Percentiles rank a stretch among this genome's conserved stretches.
Evolutionary conservation across 1,140 invertebrate species (phyloP).

Genomic region (Drosophila asahinai): DNA sequence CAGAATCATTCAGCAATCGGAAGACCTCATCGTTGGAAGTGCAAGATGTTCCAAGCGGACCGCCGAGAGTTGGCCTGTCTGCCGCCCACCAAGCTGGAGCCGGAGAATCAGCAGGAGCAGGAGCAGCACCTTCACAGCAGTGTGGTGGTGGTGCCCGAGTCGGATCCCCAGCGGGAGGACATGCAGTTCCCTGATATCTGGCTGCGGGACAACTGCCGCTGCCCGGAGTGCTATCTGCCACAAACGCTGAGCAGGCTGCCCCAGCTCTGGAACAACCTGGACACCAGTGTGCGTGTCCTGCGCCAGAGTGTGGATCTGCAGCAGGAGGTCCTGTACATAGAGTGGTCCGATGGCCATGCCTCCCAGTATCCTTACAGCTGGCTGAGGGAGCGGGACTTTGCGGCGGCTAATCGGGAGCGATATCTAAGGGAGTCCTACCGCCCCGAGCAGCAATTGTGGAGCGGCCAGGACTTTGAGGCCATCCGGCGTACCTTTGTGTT

Average conservation of each 20-base stretch:
- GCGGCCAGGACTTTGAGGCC: conserved; percentile 85
- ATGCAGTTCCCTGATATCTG: conserved; percentile 88
- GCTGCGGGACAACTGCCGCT: conserved; percentile 90
- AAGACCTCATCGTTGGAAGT: conserved; percentile 41
- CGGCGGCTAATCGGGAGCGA: conserved; percentile 84
- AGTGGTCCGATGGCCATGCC: conserved; percentile 88
- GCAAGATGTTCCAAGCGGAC: conserved; percentile 46
- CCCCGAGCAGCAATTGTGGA: conserved; percentile 86
- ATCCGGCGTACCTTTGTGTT: conserved; percentile 86
- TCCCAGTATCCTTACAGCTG: conserved; percentile 86
- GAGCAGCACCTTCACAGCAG: conserved; percentile 21
- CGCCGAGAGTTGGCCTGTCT: conserved; percentile 4
- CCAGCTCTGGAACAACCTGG: conserved; percentile 65
- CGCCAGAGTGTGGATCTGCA: conserved; percentile 43
- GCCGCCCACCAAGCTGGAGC: background rate
- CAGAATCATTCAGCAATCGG: conserved; percentile 44
- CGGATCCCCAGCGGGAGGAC: conserved; percentile 34
- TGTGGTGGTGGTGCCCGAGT: conserved; percentile 43
- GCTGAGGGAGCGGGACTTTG: conserved; percentile 88
- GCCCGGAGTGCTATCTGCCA: conserved; percentile 87
- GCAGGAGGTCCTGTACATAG: conserved; percentile 50
- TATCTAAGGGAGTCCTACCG: conserved; percentile 86
- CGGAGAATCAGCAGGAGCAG: conserved; percentile 11
- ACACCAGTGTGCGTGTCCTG: conserved; percentile 57
- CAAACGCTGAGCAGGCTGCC: conserved; percentile 87